Evolutionary conservation across 2,797 vertebrate genomes (phyloP).

Genomic region (Acanthurus leucopareius): DNA sequence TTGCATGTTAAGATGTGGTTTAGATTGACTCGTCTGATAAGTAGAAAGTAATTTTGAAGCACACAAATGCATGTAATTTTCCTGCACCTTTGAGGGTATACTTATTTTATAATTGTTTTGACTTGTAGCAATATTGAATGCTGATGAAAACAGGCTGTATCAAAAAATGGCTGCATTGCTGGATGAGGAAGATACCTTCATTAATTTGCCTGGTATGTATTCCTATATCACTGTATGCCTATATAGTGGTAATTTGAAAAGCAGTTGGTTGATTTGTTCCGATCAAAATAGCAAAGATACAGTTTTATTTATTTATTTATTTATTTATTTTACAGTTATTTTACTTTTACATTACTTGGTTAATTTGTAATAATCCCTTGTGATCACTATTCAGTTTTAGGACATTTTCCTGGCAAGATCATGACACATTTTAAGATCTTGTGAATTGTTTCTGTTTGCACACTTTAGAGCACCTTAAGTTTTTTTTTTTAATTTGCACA

Average conservation of each 20-base stretch:
- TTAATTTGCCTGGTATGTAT: constrained; percentile 86
- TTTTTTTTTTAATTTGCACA: background rate
- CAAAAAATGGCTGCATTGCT: constrained; percentile 84
- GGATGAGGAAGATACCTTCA: constrained; percentile 82
- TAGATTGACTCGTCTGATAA: constrained; percentile 74
- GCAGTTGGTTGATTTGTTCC: background rate
- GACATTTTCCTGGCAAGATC: too few relatives aligned
- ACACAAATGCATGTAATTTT: constrained; percentile 57
- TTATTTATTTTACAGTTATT: background rate
- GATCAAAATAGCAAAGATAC: background rate
- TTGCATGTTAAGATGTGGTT: constrained; percentile 73
- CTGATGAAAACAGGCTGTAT: constrained; percentile 84
- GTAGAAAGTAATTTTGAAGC: constrained; percentile 63
- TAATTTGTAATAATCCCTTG: background rate
- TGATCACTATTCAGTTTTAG: background rate
- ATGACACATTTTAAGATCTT: background rate
- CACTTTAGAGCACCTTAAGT: background rate
- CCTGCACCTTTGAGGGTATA: constrained; percentile 20
- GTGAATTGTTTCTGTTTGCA: background rate
- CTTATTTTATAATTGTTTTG: constrained; percentile 64
- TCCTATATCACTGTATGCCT: fast-evolving
- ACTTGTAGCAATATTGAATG: constrained; percentile 78
- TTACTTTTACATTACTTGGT: background rate
- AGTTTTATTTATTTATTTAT: too few relatives aligned
- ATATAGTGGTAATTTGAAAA: background rate